Evolutionary conservation across 1,140 invertebrate genomes (phyloP).

Genomic region (Drosophila yakuba): DNA sequence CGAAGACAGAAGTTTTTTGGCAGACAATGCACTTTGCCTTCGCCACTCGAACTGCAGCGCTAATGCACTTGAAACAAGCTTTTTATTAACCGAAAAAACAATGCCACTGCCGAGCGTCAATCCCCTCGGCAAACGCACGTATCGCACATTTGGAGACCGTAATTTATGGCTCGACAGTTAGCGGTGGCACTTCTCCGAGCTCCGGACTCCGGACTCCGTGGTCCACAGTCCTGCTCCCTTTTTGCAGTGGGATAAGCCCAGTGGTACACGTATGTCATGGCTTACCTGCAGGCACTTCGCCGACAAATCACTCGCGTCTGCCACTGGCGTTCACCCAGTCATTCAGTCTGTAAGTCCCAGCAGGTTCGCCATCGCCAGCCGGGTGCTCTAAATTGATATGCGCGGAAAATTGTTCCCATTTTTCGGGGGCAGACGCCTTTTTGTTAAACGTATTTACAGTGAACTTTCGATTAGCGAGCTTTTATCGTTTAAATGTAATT

Average conservation of each 20-base stretch:
- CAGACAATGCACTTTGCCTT: constrained; percentile 32
- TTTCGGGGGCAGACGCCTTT: constrained; percentile 36
- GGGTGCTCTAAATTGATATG: constrained; percentile 64
- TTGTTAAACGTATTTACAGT: constrained; percentile 24
- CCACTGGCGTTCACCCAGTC: constrained; percentile 24
- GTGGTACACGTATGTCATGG: constrained; percentile 14
- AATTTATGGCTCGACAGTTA: constrained; percentile 59
- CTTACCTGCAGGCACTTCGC: constrained; percentile 30
- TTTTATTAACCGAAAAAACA: constrained; percentile 45
- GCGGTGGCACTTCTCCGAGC: constrained; percentile 6
- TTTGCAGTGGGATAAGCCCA: constrained; percentile 11
- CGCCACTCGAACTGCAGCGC: constrained; percentile 28
- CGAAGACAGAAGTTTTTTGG: constrained; percentile 26
- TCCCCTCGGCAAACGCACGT: constrained; percentile 44
- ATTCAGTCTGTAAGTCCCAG: constrained; percentile 12
- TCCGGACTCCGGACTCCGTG: background rate
- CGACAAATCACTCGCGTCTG: constrained; percentile 55
- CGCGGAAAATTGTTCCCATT: constrained; percentile 51
- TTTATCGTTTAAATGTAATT: too few species aligned
- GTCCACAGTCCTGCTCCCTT: background rate
- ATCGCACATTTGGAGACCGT: constrained; percentile 54
- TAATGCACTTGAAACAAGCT: constrained; percentile 58
- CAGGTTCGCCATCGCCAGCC: constrained; percentile 15
- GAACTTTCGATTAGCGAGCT: background rate
- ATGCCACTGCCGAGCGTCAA: constrained; percentile 28